phyloP scores from a whole-genome alignment of 2,797 vertebrate genomes.

The Capromys pilorides region DNA sequence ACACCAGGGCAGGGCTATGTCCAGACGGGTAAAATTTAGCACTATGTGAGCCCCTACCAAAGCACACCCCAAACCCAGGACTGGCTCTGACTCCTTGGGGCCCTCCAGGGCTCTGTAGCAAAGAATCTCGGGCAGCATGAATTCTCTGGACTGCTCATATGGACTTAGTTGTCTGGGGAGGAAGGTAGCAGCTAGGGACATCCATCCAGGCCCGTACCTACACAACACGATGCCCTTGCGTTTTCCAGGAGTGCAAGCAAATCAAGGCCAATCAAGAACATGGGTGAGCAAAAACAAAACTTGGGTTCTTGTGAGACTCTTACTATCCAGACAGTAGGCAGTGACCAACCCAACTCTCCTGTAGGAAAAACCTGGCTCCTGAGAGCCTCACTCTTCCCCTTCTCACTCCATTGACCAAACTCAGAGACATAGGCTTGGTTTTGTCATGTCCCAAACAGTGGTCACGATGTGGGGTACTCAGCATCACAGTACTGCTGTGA shows the following conservation, averaged over 20 bases:
- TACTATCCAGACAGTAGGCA: neutral
- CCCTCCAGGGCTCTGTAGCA: neutral
- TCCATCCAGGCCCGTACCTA: neutral
- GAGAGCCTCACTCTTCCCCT: no score
- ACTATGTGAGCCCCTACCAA: neutral
- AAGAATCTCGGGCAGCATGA: neutral
- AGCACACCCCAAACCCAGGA: fast-evolving
- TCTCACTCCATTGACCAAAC: no score
- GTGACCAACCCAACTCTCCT: neutral
- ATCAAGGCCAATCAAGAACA: neutral
- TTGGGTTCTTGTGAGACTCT: neutral
- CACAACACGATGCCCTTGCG: neutral
- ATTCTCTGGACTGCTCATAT: neutral
- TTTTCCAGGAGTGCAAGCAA: neutral
- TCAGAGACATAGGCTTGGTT: neutral
- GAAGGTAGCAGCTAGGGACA: neutral
- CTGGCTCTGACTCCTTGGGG: neutral
- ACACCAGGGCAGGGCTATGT: neutral
- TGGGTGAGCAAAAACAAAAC: neutral
- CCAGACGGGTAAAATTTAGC: neutral
- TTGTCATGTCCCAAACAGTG: neutral
- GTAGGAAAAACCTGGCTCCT: neutral
- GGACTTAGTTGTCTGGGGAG: neutral
- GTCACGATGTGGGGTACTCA: neutral
- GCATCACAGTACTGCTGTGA: neutral